A percentile compares a stretch with the other conserved stretches of the same genome.
Conservation (phyloP, 2,888 invertebrate species). For the Eremobia ochroleuca region DNA sequence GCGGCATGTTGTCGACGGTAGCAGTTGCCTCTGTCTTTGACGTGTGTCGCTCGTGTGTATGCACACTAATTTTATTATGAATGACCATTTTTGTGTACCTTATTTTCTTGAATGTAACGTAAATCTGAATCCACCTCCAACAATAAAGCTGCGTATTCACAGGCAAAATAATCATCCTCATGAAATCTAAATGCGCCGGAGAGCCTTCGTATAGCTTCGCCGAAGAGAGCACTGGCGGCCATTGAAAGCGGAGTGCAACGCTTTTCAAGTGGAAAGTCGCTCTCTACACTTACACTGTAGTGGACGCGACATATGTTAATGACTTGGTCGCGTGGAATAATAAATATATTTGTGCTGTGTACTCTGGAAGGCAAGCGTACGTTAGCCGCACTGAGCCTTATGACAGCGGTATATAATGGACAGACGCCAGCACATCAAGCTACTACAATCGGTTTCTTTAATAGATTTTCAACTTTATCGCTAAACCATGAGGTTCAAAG, state of each 20-base stretch:
- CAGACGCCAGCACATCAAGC: too few relatives aligned
- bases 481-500: too few relatives aligned
- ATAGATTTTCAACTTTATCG: too few relatives aligned
- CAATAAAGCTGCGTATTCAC: constrained; percentile 60
- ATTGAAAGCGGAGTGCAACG: constrained; percentile 62
- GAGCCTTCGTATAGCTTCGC: constrained; percentile 62
- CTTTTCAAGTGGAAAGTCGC: constrained; percentile 60
- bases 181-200: constrained; percentile 65
- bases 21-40: too few relatives aligned
- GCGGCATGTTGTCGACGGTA: too few relatives aligned
- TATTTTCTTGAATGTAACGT: not conserved
- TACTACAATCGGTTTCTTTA: too few relatives aligned
- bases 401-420: not conserved
- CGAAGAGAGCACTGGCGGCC: constrained; percentile 56
- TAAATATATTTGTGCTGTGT: constrained; percentile 25
- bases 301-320: constrained; percentile 49
- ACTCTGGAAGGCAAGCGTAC: not conserved
- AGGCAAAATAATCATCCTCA: constrained; percentile 63
- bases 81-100: not conserved
- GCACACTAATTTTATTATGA: not conserved
- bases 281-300: constrained; percentile 19
- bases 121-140: not conserved
- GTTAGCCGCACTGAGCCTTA: not conserved
- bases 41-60: too few relatives aligned
- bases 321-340: constrained; percentile 38